Evolutionary conservation across 2,888 invertebrate genomes (phyloP), one percentile per base, ranked within the genome.

Genomic region (Agrypnus murinus): DNA sequence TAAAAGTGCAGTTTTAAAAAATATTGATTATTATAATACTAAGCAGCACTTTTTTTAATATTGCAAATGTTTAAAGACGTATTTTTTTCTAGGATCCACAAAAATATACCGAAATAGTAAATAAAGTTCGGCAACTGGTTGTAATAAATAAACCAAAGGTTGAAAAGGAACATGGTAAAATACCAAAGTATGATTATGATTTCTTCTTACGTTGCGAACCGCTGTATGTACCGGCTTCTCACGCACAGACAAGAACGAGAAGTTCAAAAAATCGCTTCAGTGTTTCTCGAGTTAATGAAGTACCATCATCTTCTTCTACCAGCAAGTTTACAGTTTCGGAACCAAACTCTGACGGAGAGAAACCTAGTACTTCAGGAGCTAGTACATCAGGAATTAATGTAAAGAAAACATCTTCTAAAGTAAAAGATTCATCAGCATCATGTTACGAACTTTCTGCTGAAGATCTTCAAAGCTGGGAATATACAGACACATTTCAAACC

Each of bases 161-260:
- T 6, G 81, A 81, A 36, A 74, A 79, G 25, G 66, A 71, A 34
- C 76, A 74, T 58, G 80, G 43, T 17, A 69, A 60, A 46, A 12
- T 43, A 46, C 17, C 31, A 25, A 36, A 15, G 34, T 15, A n/a
- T 15, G 58, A 32, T 58, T 81, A 81, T 3, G 76, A 84, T 15
- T 84, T 84, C 69, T 79, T 84, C 46, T 71, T 84, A 19, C 83
- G 79, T 71, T 84, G 84, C 65, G 84, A 84, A 71, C 82, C 81
- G 9, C 73, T 76, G n/a, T 81, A 78, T 69, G 55, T 65, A 5
- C 65, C 65, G 14, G 14, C 32, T 15, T 17, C 36, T 17, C 66
- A 71, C 1, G 65, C 75, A 12, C 75, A 45, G 10, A 65, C 69
- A 14, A 55, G 7, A 55, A 10, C 55, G 9, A 14, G 1, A 2